Conservation (phyloP, 2,888 invertebrate genomes). For the Zhuqinia jingwanae region DNA sequence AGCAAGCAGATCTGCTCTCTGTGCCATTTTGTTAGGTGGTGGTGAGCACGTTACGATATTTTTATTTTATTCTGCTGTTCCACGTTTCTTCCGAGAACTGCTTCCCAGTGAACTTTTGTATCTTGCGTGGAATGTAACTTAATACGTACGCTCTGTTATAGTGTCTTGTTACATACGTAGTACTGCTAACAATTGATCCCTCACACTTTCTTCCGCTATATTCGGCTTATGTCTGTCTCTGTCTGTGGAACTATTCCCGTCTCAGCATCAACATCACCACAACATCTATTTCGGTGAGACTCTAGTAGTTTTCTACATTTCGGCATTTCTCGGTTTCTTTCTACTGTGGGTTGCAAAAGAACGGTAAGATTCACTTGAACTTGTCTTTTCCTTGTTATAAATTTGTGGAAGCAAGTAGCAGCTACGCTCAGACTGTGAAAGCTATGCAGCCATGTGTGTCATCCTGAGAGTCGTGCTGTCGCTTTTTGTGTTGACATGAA, state of each 20-base stretch:
- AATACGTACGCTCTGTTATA: background rate
- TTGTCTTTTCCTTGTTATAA: slow-evolving; percentile 20
- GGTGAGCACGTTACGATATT: background rate
- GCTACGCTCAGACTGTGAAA: background rate
- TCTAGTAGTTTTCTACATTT: background rate
- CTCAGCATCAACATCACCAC: slow-evolving; percentile 25
- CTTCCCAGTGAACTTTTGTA: slow-evolving; percentile 33
- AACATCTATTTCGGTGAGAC: slow-evolving; percentile 20
- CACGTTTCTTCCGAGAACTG: slow-evolving; percentile 48
- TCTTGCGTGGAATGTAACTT: background rate
- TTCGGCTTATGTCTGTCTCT: background rate
- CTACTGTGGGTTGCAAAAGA: background rate
- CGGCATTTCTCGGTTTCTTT: slow-evolving; percentile 26
- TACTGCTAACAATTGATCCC: slow-evolving; percentile 11
- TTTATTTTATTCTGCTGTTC: background rate
- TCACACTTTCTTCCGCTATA: background rate
- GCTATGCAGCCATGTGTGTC: background rate
- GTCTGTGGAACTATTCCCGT: slow-evolving; percentile 17
- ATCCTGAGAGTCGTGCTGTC: background rate
- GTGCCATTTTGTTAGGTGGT: background rate
- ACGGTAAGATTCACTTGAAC: slow-evolving; percentile 11
- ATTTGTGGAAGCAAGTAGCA: background rate
- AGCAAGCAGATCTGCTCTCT: background rate
- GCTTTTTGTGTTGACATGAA: background rate
- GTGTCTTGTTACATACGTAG: slow-evolving; percentile 13